Evolutionary conservation across 2,888 invertebrate genomes (phyloP), one percentile per base, ranked within the genome.

Genomic region (Acrobasis consociella): DNA sequence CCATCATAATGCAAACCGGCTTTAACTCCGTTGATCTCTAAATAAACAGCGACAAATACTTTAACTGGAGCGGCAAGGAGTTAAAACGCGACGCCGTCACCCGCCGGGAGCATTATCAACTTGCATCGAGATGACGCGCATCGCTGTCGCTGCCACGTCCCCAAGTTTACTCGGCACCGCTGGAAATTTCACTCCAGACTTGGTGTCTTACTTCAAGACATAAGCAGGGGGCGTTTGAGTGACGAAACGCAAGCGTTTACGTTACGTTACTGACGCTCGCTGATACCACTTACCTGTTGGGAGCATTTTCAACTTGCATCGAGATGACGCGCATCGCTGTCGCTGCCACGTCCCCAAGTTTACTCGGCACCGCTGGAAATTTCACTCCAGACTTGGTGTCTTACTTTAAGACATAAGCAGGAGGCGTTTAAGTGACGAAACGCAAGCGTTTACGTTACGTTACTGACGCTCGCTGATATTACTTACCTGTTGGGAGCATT

Each of bases 121-220:
- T 86, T 78, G 87, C 88, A 82, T 83, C 81, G 85, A 72, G 89
- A 86, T 87, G 91, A 89, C 90, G 88, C 83, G 84, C 86, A 76
- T 83, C 80, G 83, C 89, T 87, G 91, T 89, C 91, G 78, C 82
- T 82, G 80, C 86, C 90, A 88, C 83, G 86, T 87, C 87, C 79
- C 86, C 84, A 87, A 91, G 91, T 91, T 91, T 90, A 84, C 89
- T 88, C 86, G 81, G 80, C 85, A 85, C 79, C 82, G 81, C 74
- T 88, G 83, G 85, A 89, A 89, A 89, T 90, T 89, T 89, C 90
- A 86, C 87, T 87, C 85, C 75, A 86, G 87, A 89, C 87, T 88
- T 89, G 84, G 76, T 78, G 72, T 72, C 62, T 63, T 37, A 79
- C 80, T 62, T 38, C 72, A 77, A 83, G 77, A 60, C 49, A 76